Percentiles rank a stretch among this genome's conserved stretches.
These are phyloP conservation scores for Synanceia verrucosa DNA, from an alignment of 2,797 vertebrate genomes.

Conservation along the genomic window DNA sequence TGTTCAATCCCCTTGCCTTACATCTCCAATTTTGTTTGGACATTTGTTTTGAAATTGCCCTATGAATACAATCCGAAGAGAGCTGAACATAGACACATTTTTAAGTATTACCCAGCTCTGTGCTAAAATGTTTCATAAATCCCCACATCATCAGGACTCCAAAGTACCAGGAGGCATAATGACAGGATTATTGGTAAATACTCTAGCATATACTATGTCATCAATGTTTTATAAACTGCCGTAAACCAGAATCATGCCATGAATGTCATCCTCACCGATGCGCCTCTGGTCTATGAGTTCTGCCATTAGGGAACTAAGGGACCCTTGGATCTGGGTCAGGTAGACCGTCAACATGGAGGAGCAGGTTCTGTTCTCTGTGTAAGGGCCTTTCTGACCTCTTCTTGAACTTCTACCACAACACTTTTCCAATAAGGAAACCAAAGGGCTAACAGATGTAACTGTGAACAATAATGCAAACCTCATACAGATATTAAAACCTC, in stretches of 20 bases:
- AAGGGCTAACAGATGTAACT: not conserved
- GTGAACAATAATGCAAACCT: not conserved
- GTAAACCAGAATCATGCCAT: not conserved
- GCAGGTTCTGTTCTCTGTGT: not conserved
- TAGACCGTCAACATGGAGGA: too few relatives aligned
- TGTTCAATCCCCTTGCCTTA: too few relatives aligned
- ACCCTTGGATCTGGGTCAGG: not conserved
- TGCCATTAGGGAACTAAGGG: not conserved
- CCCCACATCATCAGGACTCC: too few relatives aligned
- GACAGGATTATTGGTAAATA: not conserved
- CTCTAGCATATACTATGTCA: not conserved
- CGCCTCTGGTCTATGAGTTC: not conserved
- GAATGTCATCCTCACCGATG: too few relatives aligned
- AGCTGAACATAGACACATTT: not conserved
- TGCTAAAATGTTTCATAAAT: too few relatives aligned
- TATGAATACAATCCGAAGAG: not conserved
- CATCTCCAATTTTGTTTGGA: too few relatives aligned
- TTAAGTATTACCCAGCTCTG: not conserved
- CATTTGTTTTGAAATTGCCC: too few relatives aligned
- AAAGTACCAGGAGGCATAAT: too few relatives aligned
- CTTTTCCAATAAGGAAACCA: not conserved
- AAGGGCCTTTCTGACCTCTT: not conserved
- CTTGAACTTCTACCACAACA: not conserved
- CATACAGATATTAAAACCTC: not conserved
- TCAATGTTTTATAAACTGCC: not conserved